phyloP scores from a whole-genome alignment of 2,888 invertebrate species.

The Drosophila cognata region DNA sequence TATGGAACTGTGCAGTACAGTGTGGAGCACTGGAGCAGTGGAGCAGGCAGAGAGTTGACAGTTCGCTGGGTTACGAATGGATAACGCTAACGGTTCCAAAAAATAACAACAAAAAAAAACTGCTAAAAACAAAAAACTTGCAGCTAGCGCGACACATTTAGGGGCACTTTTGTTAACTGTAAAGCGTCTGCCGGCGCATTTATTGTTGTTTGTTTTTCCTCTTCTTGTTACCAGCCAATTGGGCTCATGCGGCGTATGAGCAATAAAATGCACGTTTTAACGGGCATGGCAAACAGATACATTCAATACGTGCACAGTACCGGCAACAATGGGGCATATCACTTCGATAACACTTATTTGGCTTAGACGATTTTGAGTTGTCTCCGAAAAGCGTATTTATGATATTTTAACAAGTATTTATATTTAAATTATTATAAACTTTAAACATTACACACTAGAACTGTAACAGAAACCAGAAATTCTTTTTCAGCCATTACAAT shows the following conservation, averaged over 20 bases:
- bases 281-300: slow-evolving; percentile 49
- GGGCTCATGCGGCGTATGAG: slow-evolving; percentile 56
- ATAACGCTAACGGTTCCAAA: slow-evolving; percentile 37
- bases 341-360: neutral
- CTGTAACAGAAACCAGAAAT: neutral
- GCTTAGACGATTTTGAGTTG: neutral
- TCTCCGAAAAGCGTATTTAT: neutral
- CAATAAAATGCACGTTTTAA: slow-evolving; percentile 59
- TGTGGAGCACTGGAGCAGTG: slow-evolving; percentile 13
- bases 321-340: slow-evolving; percentile 33
- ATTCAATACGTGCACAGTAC: slow-evolving; percentile 32
- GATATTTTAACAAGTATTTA: neutral
- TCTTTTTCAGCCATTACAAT: neutral
- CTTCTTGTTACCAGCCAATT: slow-evolving; percentile 43
- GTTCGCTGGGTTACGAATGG: slow-evolving; percentile 56
- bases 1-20: slow-evolving; percentile 8
- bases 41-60: slow-evolving; percentile 43
- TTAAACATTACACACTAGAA: neutral
- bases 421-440: neutral
- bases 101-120: neutral
- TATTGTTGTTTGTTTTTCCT: slow-evolving; percentile 9
- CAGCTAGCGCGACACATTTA: slow-evolving; percentile 40
- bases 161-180: slow-evolving; percentile 62
- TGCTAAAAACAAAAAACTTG: neutral
- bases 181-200: slow-evolving; percentile 32